Conservation (phyloP, 2,888 invertebrate genomes). For the Notodonta dromedarius region DNA sequence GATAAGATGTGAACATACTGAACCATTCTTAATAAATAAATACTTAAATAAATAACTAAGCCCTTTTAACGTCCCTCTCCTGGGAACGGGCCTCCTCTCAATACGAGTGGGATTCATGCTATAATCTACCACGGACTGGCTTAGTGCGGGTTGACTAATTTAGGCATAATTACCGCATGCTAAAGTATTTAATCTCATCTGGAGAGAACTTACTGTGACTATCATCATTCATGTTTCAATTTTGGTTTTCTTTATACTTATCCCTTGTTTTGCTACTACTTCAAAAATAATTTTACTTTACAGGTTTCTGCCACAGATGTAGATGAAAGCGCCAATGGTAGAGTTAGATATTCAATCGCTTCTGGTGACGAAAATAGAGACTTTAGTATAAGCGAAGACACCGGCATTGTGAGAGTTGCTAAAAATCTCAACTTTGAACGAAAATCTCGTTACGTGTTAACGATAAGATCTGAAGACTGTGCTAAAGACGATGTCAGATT, state of each 20-base stretch:
- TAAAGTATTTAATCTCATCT: too few species aligned
- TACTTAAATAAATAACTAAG: too few species aligned
- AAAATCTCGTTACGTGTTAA: conserved; percentile 92
- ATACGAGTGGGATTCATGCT: too few species aligned
- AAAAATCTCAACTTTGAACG: conserved; percentile 97
- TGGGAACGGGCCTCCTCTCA: too few species aligned
- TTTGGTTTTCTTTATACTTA: too few species aligned
- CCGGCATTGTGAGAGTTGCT: conserved; percentile 94
- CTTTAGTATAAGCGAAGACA: conserved; percentile 96
- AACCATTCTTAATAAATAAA: too few species aligned
- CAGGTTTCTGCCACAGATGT: conserved; percentile 95
- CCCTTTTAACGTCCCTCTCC: too few species aligned
- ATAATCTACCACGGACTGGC: too few species aligned
- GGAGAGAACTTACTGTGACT: background rate
- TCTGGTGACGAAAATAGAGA: conserved; percentile 95
- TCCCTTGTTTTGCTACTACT: background rate
- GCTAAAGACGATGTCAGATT: conserved; percentile 89
- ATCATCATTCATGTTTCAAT: background rate
- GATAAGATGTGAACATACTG: too few species aligned
- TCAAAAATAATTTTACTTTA: conserved; percentile 23
- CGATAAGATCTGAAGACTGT: conserved; percentile 94
- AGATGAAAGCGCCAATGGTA: conserved; percentile 95
- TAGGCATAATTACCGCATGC: too few species aligned
- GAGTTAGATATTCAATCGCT: conserved; percentile 95
- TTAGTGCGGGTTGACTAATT: too few species aligned